Conservation (phyloP, 1,140 invertebrate species). For the Campodea augens region DNA sequence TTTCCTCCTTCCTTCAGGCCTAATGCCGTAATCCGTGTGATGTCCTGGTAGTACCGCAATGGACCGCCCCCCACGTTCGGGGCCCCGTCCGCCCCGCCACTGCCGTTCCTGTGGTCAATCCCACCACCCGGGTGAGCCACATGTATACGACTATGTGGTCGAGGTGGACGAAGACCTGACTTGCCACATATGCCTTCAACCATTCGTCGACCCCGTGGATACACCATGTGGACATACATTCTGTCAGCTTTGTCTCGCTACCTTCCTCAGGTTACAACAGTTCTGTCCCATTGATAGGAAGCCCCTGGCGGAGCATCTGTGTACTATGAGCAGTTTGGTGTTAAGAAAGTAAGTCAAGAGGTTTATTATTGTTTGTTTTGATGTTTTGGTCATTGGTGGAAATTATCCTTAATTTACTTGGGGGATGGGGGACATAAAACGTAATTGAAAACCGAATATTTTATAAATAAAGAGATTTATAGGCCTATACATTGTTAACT, state of each 20-base stretch:
- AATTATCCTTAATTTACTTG: too few species aligned
- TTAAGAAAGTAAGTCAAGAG: conserved; percentile 21
- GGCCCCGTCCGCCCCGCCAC: too few species aligned
- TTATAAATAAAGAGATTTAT: too few species aligned
- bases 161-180: conserved; percentile 31
- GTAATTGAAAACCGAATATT: too few species aligned
- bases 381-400: too few species aligned
- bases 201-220: conserved; percentile 22
- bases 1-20: conserved; percentile 5
- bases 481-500: too few species aligned
- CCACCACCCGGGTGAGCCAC: conserved; percentile 26
- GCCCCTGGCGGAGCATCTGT: conserved; percentile 17
- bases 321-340: conserved; percentile 19
- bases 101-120: conserved; percentile 28
- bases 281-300: conserved; percentile 19
- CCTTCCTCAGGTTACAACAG: conserved; percentile 24
- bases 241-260: conserved; percentile 25
- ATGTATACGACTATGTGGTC: conserved; percentile 30
- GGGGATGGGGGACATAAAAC: too few species aligned
- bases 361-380: too few species aligned
- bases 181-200: conserved; percentile 30
- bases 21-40: conserved; percentile 6
- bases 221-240: conserved; percentile 33
- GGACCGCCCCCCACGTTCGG: conserved; percentile 2
- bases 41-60: conserved; percentile 10